These are phyloP conservation scores for Halocynthia aurantium DNA, from an alignment of 23 tunicate genomes.

Conservation along the genomic window DNA sequence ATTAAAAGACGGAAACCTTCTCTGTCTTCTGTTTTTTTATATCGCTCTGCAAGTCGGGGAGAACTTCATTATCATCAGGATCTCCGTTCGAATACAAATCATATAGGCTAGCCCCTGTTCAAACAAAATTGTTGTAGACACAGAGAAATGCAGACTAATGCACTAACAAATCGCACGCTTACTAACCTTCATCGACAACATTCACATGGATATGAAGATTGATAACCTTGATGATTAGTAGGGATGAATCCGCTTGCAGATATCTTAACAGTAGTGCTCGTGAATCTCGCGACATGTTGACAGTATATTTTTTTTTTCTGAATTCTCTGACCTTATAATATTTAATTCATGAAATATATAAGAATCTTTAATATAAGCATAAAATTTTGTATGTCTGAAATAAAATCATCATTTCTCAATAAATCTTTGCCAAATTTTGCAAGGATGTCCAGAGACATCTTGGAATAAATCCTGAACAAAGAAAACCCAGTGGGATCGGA, in stretches of 20 bases:
- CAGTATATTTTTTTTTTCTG: conserved; percentile 10
- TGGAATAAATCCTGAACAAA: too few species aligned
- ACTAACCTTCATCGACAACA: conserved; percentile 7
- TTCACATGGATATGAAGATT: conserved; percentile 29
- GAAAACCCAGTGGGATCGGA: too few species aligned
- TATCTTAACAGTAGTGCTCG: neutral
- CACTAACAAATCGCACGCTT: neutral
- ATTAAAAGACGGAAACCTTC: too few species aligned
- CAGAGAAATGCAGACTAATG: neutral
- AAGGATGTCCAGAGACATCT: too few species aligned
- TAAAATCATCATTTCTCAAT: too few species aligned
- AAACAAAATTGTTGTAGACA: neutral
- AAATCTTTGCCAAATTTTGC: too few species aligned
- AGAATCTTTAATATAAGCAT: too few species aligned
- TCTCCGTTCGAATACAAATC: conserved; percentile 11
- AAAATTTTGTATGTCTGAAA: too few species aligned
- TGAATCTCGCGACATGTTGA: conserved; percentile 2
- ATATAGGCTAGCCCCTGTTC: neutral
- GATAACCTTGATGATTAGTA: conserved; percentile 33
- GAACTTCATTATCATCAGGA: too few species aligned
- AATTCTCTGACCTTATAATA: conserved; percentile 5
- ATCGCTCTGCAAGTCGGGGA: neutral
- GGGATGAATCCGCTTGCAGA: conserved; percentile 6
- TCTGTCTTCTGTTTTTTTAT: neutral
- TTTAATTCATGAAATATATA: too few species aligned